Evolutionary conservation across 2,797 vertebrate genomes (phyloP).

Genomic region (Manis javanica): DNA sequence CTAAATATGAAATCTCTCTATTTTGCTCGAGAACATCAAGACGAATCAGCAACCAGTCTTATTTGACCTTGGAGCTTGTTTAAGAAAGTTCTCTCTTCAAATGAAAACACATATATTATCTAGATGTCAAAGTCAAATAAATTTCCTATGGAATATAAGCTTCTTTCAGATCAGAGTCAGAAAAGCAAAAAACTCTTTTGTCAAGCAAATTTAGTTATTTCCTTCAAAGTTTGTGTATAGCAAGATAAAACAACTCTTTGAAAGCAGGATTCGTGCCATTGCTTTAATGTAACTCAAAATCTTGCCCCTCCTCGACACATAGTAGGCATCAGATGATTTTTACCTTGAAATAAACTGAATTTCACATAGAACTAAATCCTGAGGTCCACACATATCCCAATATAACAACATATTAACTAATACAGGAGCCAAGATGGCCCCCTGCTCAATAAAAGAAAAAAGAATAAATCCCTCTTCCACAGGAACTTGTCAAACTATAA

Average conservation of each 20-base stretch:
- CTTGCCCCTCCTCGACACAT: not conserved
- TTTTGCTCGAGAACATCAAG: slow-evolving; percentile 7
- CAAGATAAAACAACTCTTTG: not conserved
- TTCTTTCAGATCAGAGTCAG: not conserved
- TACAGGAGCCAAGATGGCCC: not conserved
- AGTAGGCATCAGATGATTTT: not conserved
- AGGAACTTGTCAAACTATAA: not conserved
- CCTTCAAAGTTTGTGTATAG: not conserved
- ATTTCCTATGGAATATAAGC: not conserved
- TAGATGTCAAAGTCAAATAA: not conserved
- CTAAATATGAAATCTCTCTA: not conserved
- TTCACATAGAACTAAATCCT: not conserved
- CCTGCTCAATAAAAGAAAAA: not conserved
- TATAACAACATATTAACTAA: not conserved
- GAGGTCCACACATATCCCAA: not conserved
- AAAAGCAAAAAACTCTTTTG: not conserved
- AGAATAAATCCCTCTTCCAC: not conserved
- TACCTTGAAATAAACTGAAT: not conserved
- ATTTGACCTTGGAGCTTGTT: slow-evolving; percentile 31
- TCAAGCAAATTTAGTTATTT: not conserved
- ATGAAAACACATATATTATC: slow-evolving; percentile 6
- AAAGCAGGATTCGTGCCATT: not conserved
- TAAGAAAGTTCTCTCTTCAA: slow-evolving; percentile 12
- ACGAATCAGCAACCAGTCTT: slow-evolving; percentile 2
- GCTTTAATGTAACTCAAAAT: not conserved